phyloP scores from a whole-genome alignment of 2,113 vertebrate species.

The Protomyctophum bolini region DNA sequence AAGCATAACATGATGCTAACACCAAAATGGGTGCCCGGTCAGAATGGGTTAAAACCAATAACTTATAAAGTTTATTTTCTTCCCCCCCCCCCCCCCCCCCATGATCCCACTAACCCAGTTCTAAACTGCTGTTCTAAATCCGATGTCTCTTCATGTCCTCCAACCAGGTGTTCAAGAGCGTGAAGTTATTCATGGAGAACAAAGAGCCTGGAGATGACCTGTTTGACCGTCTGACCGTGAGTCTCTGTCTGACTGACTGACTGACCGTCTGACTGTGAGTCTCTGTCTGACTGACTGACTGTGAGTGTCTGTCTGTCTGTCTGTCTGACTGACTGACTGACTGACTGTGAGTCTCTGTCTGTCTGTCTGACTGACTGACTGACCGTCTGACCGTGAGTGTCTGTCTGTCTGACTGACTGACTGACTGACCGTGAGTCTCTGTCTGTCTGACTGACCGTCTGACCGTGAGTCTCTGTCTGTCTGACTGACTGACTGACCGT shows the following conservation, averaged over 20 bases:
- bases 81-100: too few relatives aligned
- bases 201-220: slow-evolving; percentile 79
- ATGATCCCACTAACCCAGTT: too few relatives aligned
- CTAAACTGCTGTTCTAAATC: too few relatives aligned
- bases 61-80: too few relatives aligned
- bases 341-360: neutral
- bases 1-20: too few relatives aligned
- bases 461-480: too few relatives aligned
- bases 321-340: too few relatives aligned
- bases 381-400: slow-evolving; percentile 63
- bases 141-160: slow-evolving; percentile 30
- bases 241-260: neutral
- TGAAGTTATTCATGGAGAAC: slow-evolving; percentile 79
- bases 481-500: too few relatives aligned
- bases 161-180: slow-evolving; percentile 85
- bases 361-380: too few relatives aligned
- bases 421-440: neutral
- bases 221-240: slow-evolving; percentile 76
- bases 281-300: slow-evolving; percentile 70
- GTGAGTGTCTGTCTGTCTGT: slow-evolving; percentile 55
- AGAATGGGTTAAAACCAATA: too few relatives aligned
- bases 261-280: neutral
- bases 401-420: neutral
- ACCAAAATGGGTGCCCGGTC: too few relatives aligned
- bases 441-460: slow-evolving; percentile 66